phyloP scores from a whole-genome alignment of 2,113 vertebrate species.

The Gallinago paraguaiae region DNA sequence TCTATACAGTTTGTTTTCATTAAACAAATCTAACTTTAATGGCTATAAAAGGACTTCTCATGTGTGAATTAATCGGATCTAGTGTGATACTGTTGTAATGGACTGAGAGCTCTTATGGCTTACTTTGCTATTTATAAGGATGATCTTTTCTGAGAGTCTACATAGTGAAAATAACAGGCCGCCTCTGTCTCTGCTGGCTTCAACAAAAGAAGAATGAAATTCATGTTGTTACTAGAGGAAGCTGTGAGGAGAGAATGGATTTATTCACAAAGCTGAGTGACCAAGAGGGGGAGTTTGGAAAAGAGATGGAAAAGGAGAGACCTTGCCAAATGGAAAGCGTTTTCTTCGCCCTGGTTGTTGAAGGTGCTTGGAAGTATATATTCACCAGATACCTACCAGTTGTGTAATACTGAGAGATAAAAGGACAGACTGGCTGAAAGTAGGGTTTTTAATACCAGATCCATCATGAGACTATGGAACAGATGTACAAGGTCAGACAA shows the following conservation, averaged over 20 bases:
- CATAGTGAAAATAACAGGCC: neutral
- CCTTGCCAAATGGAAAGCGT: neutral
- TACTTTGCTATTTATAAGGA: neutral
- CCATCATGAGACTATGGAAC: neutral
- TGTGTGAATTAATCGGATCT: neutral
- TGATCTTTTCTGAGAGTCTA: neutral
- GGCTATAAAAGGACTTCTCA: neutral
- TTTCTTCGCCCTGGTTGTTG: neutral
- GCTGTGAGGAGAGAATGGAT: neutral
- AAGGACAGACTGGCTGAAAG: neutral
- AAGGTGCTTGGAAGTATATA: neutral
- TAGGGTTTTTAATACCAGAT: neutral
- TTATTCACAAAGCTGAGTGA: neutral
- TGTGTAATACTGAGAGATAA: neutral
- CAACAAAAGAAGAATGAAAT: neutral
- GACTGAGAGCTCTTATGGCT: neutral
- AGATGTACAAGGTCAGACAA: neutral
- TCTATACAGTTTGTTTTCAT: neutral
- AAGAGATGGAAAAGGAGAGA: neutral
- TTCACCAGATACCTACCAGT: neutral
- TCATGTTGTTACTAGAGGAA: neutral
- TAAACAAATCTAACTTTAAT: neutral
- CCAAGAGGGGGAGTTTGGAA: neutral
- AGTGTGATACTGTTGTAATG: neutral
- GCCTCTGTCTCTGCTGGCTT: neutral